Percentiles rank a stretch among this genome's conserved stretches.
Evolutionary conservation across 2,113 vertebrate species (phyloP).

Genomic region (Neomonachus schauinslandi): DNA sequence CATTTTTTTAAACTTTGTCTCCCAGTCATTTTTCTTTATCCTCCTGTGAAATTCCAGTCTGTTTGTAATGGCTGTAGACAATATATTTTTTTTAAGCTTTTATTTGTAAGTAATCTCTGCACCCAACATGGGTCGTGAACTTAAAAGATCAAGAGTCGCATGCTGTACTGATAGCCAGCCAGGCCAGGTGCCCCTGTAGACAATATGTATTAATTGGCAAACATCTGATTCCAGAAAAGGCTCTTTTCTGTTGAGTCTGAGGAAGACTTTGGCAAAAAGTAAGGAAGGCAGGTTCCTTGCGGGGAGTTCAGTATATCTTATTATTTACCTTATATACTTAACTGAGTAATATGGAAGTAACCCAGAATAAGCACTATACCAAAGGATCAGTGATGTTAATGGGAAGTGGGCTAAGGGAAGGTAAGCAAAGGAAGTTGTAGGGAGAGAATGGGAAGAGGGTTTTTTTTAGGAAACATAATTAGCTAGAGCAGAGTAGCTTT

Average conservation of each 20-base stretch:
- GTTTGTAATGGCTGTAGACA: not conserved
- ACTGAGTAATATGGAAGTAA: not conserved
- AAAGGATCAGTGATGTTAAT: not conserved
- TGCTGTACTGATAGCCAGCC: not conserved
- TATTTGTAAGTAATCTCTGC: not conserved
- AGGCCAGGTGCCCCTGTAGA: not conserved
- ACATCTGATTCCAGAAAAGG: not conserved
- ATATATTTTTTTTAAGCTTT: not conserved
- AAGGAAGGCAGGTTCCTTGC: not conserved
- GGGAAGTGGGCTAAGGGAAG: not conserved
- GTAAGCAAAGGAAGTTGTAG: not conserved
- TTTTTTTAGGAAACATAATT: not conserved
- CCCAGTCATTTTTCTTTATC: not conserved
- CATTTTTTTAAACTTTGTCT: constrained; percentile 1
- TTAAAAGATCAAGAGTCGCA: not conserved
- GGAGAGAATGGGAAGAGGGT: not conserved
- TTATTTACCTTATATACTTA: not conserved
- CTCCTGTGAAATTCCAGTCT: not conserved
- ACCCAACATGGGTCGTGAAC: not conserved
- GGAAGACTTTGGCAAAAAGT: constrained; percentile 25
- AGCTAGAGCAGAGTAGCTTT: not conserved
- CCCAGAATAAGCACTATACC: not conserved
- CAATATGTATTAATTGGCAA: not conserved
- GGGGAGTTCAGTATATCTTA: not conserved
- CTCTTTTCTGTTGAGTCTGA: not conserved